phyloP scores from a whole-genome alignment of 2,113 vertebrate genomes.

The Prunella fulvescens region DNA sequence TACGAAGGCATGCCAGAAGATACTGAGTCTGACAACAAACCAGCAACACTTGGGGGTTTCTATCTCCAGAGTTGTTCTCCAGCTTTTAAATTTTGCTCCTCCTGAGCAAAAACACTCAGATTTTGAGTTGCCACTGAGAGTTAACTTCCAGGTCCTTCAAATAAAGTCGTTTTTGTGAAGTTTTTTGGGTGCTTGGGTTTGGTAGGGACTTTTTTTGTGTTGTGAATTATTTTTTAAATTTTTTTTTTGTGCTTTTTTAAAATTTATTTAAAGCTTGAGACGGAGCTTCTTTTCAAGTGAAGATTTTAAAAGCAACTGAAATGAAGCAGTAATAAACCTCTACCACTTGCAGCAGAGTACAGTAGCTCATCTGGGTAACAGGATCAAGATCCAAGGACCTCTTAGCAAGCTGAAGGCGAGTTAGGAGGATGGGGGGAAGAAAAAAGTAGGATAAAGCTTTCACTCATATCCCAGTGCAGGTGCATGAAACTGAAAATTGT shows the following conservation, averaged over 20 bases:
- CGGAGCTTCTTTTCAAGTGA: not conserved
- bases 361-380: not conserved
- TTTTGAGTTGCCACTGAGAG: not conserved
- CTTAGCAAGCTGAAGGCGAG: not conserved
- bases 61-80: not conserved
- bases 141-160: not conserved
- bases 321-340: not conserved
- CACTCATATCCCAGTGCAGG: fast-evolving
- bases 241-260: not conserved
- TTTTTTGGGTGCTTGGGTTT: not conserved
- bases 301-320: not conserved
- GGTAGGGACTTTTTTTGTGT: fast-evolving
- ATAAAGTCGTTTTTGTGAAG: not conserved
- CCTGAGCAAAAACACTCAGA: fast-evolving
- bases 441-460: not conserved
- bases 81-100: not conserved
- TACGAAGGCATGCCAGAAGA: not conserved
- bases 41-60: not conserved
- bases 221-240: not conserved
- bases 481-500: not conserved
- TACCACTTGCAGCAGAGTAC: not conserved
- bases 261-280: not conserved
- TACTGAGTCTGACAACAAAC: not conserved
- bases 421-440: fast-evolving
- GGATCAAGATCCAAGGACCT: not conserved